phyloP scores from a whole-genome alignment of 2,888 invertebrate genomes.

The Pachliopta kotzebuea region DNA sequence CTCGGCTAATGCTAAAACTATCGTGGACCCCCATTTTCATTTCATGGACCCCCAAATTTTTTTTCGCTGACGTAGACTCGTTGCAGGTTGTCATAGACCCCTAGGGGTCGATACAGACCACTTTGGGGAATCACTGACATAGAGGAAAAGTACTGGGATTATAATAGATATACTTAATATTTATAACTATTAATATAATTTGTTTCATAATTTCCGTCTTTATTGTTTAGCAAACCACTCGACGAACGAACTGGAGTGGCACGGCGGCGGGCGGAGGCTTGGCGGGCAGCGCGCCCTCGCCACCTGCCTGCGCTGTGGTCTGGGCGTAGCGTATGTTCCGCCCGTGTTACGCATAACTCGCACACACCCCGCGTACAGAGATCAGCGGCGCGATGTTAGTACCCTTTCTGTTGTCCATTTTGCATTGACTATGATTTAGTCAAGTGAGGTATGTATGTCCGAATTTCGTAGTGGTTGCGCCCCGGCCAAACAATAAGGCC shows the following conservation, averaged over 20 bases:
- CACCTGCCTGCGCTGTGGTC: conserved; percentile 41
- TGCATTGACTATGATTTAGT: too few species aligned
- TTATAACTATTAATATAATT: neutral
- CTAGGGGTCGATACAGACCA: too few species aligned
- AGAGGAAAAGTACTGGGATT: neutral
- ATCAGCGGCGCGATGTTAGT: conserved; percentile 47
- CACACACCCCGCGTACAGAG: conserved; percentile 50
- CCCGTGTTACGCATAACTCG: conserved; percentile 50
- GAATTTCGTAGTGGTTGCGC: too few species aligned
- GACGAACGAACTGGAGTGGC: conserved; percentile 62
- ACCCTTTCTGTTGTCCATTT: too few species aligned
- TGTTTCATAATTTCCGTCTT: neutral
- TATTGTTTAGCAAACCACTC: conserved; percentile 44
- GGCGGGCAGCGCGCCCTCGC: conserved; percentile 39
- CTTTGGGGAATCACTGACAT: too few species aligned
- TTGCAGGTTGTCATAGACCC: too few species aligned
- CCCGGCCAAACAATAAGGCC: too few species aligned
- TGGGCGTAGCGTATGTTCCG: conserved; percentile 41
- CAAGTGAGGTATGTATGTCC: too few species aligned
- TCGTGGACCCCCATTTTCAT: too few species aligned
- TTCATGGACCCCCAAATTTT: too few species aligned
- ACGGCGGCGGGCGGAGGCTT: conserved; percentile 52
- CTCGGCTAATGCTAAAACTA: too few species aligned
- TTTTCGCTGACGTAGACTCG: too few species aligned
- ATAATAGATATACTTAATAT: neutral